Conservation (phyloP, 1,140 invertebrate species). For the Caenorhabditis briggsae region DNA sequence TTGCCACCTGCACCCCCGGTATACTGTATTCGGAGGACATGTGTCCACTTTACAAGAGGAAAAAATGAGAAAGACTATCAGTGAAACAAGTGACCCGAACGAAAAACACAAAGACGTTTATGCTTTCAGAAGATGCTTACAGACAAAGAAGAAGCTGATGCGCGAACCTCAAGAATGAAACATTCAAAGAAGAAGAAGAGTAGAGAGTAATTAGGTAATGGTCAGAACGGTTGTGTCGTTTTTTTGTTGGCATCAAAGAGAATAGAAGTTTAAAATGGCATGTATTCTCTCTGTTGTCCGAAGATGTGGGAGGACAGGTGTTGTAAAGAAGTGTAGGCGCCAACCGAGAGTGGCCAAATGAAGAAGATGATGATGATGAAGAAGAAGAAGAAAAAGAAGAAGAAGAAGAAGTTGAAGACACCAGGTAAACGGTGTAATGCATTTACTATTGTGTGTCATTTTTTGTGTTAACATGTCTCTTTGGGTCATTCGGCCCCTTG, state of each 20-base stretch:
- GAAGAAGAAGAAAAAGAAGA: neutral
- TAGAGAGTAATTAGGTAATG: conserved; percentile 25
- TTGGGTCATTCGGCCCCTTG: conserved; percentile 17
- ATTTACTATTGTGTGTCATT: conserved; percentile 42
- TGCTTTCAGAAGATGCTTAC: neutral
- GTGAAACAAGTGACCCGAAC: neutral
- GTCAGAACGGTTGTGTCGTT: conserved; percentile 34
- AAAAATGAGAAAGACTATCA: neutral
- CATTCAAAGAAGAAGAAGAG: neutral
- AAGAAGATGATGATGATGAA: conserved; percentile 37
- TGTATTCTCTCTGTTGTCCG: conserved; percentile 41
- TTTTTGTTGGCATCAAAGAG: neutral
- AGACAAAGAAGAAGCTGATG: neutral
- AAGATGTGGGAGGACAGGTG: neutral
- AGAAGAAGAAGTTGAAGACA: neutral
- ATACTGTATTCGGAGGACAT: too few relatives aligned
- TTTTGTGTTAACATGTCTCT: conserved; percentile 52
- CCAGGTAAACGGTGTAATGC: conserved; percentile 22
- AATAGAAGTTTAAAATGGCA: conserved; percentile 52
- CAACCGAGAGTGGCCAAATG: conserved; percentile 14
- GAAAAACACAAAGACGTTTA: neutral
- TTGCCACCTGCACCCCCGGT: too few relatives aligned
- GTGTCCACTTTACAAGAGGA: too few relatives aligned
- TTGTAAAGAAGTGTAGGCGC: neutral
- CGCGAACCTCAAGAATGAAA: conserved; percentile 30